These are phyloP conservation scores for Paracyclopina nana DNA, from an alignment of 1,140 invertebrate genomes.

Conservation along the genomic window DNA sequence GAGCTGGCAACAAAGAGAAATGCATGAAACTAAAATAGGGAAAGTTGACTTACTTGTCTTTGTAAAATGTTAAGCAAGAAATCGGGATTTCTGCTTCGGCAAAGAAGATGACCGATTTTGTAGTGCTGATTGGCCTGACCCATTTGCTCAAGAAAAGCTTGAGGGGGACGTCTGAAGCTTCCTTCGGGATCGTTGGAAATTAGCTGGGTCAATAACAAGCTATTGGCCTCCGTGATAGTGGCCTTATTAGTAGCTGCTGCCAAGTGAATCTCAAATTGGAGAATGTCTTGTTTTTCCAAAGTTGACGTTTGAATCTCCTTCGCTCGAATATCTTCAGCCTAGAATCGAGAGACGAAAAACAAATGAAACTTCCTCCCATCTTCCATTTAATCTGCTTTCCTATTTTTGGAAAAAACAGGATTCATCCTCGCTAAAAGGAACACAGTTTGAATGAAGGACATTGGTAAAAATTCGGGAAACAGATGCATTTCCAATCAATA, in stretches of 20 bases:
- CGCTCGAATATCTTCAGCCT: neutral
- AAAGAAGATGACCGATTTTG: constrained; percentile 70
- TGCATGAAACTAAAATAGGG: no score
- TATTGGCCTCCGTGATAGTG: constrained; percentile 72
- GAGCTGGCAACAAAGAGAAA: no score
- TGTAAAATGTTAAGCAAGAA: constrained; percentile 82
- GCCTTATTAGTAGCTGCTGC: constrained; percentile 55
- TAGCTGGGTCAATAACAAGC: constrained; percentile 44
- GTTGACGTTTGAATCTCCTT: constrained; percentile 45
- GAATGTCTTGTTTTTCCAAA: constrained; percentile 56
- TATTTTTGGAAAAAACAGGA: no score
- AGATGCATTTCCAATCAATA: no score
- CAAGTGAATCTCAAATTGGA: constrained; percentile 80
- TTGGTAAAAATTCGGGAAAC: no score
- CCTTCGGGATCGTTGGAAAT: constrained; percentile 66
- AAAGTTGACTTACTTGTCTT: no score
- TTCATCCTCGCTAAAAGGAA: no score
- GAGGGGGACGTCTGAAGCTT: constrained; percentile 52
- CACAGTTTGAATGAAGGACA: no score
- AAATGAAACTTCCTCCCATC: no score
- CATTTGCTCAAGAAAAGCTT: constrained; percentile 53
- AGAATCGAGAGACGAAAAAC: no score
- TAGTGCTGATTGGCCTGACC: constrained; percentile 51
- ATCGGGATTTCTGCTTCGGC: constrained; percentile 68
- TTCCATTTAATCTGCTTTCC: no score